Evolutionary conservation across 1,140 invertebrate genomes (phyloP).

Genomic region (Drosophila biarmipes): DNA sequence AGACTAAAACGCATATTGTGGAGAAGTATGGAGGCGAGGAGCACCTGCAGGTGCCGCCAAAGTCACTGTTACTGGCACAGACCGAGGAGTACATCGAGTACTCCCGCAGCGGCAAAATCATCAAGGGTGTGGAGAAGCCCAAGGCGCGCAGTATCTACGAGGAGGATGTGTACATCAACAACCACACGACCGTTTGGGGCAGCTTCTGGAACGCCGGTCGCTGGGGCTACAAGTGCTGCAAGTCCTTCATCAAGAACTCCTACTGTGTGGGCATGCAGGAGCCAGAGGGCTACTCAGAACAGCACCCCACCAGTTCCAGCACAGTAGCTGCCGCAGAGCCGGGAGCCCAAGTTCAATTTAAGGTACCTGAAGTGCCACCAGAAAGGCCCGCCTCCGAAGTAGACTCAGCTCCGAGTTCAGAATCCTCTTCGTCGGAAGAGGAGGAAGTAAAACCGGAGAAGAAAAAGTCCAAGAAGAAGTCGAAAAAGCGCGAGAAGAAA

Average conservation of each 20-base stretch:
- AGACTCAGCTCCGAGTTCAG: conserved; percentile 63
- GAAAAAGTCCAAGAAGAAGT: conserved; percentile 89
- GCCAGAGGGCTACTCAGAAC: conserved; percentile 64
- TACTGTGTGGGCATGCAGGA: conserved; percentile 85
- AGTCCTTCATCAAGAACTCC: conserved; percentile 92
- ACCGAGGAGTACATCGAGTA: conserved; percentile 99
- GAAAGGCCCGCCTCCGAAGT: conserved; percentile 71
- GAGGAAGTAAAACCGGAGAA: conserved; percentile 67
- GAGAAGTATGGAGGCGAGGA: conserved; percentile 90
- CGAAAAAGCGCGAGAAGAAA: conserved; percentile 87
- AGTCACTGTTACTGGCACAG: conserved; percentile 95
- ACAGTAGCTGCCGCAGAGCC: conserved; percentile 24
- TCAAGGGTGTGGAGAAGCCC: conserved; percentile 94
- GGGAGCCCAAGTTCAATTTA: conserved; percentile 1
- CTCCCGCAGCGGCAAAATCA: conserved; percentile 94
- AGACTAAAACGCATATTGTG: conserved; percentile 82
- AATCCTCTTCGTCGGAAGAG: conserved; percentile 67
- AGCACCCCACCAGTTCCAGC: conserved; percentile 77
- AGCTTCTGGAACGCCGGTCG: conserved; percentile 96
- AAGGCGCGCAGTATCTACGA: conserved; percentile 94
- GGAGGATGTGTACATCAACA: conserved; percentile 96
- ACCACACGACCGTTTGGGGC: conserved; percentile 97
- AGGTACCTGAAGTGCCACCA: conserved; percentile 1
- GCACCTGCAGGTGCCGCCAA: conserved; percentile 94
- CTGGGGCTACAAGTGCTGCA: conserved; percentile 99